phyloP scores from a whole-genome alignment of 2,888 invertebrate species.

The Cheilosia impressa region DNA sequence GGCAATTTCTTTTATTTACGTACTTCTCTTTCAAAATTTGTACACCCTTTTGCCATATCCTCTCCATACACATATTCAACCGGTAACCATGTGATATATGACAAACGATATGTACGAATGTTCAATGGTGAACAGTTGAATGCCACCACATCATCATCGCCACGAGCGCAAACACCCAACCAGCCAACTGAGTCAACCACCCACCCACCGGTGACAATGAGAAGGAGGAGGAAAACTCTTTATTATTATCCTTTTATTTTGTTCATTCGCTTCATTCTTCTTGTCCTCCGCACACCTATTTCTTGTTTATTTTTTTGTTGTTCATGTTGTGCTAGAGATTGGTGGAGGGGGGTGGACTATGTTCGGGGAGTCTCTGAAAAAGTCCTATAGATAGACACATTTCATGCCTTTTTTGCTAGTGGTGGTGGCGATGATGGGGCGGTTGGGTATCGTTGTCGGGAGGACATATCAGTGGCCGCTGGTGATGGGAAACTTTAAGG shows the following conservation, averaged over 20 bases:
- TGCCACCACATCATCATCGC: constrained; percentile 51
- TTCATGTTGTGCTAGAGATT: constrained; percentile 58
- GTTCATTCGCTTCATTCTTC: constrained; percentile 60
- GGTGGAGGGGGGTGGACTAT: constrained; percentile 27
- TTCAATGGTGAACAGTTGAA: constrained; percentile 55
- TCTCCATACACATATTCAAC: constrained; percentile 50
- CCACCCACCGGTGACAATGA: constrained; percentile 48
- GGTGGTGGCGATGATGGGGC: constrained; percentile 27
- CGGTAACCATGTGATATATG: constrained; percentile 47
- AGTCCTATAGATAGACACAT: constrained; percentile 63
- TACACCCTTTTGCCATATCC: constrained; percentile 46
- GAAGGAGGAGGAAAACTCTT: constrained; percentile 56
- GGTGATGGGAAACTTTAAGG: constrained; percentile 67
- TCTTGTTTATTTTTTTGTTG: constrained; percentile 46
- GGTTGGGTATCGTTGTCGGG: neutral
- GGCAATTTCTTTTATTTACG: constrained; percentile 55
- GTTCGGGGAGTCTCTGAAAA: constrained; percentile 45
- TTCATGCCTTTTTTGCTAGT: constrained; percentile 65
- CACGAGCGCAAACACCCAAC: constrained; percentile 15
- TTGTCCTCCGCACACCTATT: constrained; percentile 56
- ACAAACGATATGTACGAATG: constrained; percentile 14
- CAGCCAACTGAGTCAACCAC: constrained; percentile 1
- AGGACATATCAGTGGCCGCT: constrained; percentile 21
- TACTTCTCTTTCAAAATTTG: constrained; percentile 55
- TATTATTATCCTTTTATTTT: constrained; percentile 69